These are phyloP conservation scores for Oscheius sp. DNA, from an alignment of 2,888 invertebrate species.

Conservation along the genomic window DNA sequence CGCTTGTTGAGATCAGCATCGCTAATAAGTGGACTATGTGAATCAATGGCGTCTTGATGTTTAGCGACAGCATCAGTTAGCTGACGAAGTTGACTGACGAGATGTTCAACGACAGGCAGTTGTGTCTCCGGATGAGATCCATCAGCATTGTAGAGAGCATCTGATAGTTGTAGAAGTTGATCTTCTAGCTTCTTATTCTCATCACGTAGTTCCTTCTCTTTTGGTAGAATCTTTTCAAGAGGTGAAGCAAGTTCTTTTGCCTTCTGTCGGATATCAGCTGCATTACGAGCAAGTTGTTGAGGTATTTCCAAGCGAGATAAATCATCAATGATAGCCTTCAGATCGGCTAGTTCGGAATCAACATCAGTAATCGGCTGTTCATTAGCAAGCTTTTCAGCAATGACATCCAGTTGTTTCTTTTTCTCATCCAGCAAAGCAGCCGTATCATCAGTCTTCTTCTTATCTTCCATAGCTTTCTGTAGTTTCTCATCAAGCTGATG, in stretches of 20 bases:
- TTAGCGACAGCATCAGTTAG: neutral
- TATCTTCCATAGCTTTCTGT: conserved; percentile 34
- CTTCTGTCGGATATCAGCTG: conserved; percentile 17
- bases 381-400: conserved; percentile 7
- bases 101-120: conserved; percentile 14
- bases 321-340: neutral
- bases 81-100: neutral
- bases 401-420: conserved; percentile 27
- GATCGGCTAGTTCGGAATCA: neutral
- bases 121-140: conserved; percentile 1
- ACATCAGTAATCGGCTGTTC: conserved; percentile 9
- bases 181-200: conserved; percentile 20
- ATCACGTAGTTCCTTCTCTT: conserved; percentile 21
- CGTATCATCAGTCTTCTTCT: conserved; percentile 27
- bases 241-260: conserved; percentile 17
- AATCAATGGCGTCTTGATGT: conserved; percentile 5
- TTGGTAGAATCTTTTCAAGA: conserved; percentile 6
- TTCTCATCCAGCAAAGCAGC: conserved; percentile 31
- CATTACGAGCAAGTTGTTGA: conserved; percentile 14
- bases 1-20: conserved; percentile 21
- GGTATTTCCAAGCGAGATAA: conserved; percentile 5
- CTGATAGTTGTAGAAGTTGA: conserved; percentile 5
- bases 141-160: neutral
- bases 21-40: conserved; percentile 16
- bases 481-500: conserved; percentile 35